Percentiles rank a stretch among this genome's conserved stretches.
These are phyloP conservation scores for Macrostomum lignano DNA, from an alignment of 1,140 invertebrate genomes.

Conservation along the genomic window DNA sequence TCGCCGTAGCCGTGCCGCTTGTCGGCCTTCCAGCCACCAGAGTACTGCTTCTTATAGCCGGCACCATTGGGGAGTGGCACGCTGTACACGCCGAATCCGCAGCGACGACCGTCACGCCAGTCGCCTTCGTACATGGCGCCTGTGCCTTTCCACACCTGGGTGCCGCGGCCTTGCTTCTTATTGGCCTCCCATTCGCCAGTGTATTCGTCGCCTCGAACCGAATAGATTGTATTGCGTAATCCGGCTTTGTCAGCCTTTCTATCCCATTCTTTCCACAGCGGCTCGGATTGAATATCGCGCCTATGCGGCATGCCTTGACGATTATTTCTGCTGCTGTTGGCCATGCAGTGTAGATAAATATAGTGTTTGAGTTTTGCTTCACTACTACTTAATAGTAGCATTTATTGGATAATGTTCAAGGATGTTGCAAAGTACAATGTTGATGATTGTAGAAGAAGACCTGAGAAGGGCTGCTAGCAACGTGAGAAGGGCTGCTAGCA, in stretches of 20 bases:
- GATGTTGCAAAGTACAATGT: too few relatives aligned
- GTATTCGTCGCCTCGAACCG: conserved; percentile 25
- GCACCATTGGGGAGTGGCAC: conserved; percentile 15
- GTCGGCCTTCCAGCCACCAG: conserved; percentile 28
- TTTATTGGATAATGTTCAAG: too few relatives aligned
- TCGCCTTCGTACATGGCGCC: conserved; percentile 25
- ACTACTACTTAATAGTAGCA: too few relatives aligned
- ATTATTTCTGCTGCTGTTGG: too few relatives aligned
- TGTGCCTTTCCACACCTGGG: not conserved
- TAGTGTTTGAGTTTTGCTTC: too few relatives aligned
- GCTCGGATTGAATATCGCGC: too few relatives aligned
- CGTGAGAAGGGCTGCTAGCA: too few relatives aligned
- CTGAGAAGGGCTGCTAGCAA: too few relatives aligned
- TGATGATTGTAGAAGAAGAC: too few relatives aligned
- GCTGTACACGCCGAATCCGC: conserved; percentile 27
- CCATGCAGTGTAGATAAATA: too few relatives aligned
- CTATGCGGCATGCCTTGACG: too few relatives aligned
- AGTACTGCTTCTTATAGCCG: conserved; percentile 22
- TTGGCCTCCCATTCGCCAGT: conserved; percentile 29
- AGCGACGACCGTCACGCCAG: conserved; percentile 24
- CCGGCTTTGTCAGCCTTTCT: conserved; percentile 24
- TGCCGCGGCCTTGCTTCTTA: conserved; percentile 15
- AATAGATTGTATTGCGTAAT: conserved; percentile 24
- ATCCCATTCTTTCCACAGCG: conserved; percentile 27
- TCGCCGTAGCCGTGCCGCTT: conserved; percentile 27